Percentiles rank a stretch among this genome's conserved stretches.
Conservation (phyloP, 2,888 invertebrate species). For the Eristalis arbustorum region DNA sequence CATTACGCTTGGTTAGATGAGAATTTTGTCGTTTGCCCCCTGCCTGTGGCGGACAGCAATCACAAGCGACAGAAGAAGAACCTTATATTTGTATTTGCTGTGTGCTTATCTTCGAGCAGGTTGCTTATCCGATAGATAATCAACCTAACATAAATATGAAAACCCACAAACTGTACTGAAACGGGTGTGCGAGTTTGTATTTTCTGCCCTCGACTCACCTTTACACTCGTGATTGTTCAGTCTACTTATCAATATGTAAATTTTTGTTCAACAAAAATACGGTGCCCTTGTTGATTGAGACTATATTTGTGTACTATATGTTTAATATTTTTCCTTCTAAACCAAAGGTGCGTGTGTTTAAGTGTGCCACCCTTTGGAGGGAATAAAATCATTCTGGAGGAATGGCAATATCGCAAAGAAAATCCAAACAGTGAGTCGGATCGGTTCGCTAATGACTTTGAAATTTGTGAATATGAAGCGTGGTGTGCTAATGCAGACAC, state of each 20-base stretch:
- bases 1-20: neutral
- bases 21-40: conserved; percentile 22
- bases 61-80: neutral
- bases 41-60: conserved; percentile 17
- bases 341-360: conserved; percentile 32
- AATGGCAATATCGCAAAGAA: conserved; percentile 28
- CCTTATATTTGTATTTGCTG: conserved; percentile 10
- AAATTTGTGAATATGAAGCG: neutral
- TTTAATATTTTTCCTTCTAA: conserved; percentile 27
- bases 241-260: conserved; percentile 59
- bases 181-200: conserved; percentile 3
- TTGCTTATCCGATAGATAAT: conserved; percentile 8
- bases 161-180: conserved; percentile 11
- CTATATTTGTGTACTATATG: neutral
- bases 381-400: conserved; percentile 37
- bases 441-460: neutral
- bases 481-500: neutral
- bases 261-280: conserved; percentile 18
- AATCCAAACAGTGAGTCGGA: conserved; percentile 16
- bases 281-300: conserved; percentile 5
- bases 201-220: conserved; percentile 34
- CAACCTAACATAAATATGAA: conserved; percentile 2
- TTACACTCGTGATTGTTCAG: conserved; percentile 29
- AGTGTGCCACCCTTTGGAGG: conserved; percentile 42
- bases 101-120: conserved; percentile 30